phyloP scores from a whole-genome alignment of 1,140 invertebrate genomes.

The Stratiolaelaps scimitus region DNA sequence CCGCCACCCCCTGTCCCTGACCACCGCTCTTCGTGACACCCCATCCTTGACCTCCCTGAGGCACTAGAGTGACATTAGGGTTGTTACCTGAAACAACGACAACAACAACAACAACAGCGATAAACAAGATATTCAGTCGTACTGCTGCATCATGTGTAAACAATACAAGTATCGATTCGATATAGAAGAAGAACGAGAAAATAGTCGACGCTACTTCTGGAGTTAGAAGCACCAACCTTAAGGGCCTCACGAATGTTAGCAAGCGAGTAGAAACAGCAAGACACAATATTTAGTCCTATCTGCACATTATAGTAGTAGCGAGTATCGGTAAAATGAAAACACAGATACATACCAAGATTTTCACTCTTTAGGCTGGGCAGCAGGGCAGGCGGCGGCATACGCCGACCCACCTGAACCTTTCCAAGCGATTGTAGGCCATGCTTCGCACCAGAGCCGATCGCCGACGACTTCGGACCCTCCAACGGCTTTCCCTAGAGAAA shows the following conservation, averaged over 20 bases:
- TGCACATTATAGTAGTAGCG: too few relatives aligned
- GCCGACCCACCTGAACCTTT: slow-evolving; percentile 84
- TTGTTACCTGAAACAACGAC: slow-evolving; percentile 44
- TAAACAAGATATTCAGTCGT: too few relatives aligned
- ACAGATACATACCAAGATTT: slow-evolving; percentile 47
- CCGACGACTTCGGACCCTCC: slow-evolving; percentile 44
- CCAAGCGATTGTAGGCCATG: slow-evolving; percentile 97
- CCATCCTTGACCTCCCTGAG: slow-evolving; percentile 59
- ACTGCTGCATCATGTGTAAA: too few relatives aligned
- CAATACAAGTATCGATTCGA: too few relatives aligned
- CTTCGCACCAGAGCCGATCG: slow-evolving; percentile 64
- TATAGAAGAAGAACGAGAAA: too few relatives aligned
- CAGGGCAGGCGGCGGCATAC: slow-evolving; percentile 76
- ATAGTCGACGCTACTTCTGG: too few relatives aligned
- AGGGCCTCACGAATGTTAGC: too few relatives aligned
- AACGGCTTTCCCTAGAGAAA: slow-evolving; percentile 58
- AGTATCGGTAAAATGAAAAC: too few relatives aligned
- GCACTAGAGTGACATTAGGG: slow-evolving; percentile 57
- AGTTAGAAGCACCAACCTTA: too few relatives aligned
- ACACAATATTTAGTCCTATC: too few relatives aligned
- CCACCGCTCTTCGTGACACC: slow-evolving; percentile 43
- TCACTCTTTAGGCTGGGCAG: slow-evolving; percentile 85
- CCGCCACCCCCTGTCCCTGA: slow-evolving; percentile 42
- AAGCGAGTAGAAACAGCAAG: too few relatives aligned
- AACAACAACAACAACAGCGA: too few relatives aligned